These are phyloP conservation scores for Kryptopterus vitreolus DNA, from an alignment of 2,797 vertebrate species.

Conservation along the genomic window DNA sequence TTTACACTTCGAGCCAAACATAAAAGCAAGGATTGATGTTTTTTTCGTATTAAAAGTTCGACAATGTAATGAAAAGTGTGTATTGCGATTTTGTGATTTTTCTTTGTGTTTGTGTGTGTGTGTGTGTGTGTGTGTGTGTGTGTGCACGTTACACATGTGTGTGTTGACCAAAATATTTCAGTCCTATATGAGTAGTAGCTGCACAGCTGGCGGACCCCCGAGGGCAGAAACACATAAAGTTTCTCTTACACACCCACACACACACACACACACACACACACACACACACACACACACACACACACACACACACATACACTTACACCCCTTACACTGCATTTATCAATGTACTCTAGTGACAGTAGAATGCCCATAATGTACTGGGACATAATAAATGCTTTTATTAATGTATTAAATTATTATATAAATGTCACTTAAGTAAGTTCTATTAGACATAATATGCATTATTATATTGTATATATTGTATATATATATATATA, in stretches of 20 bases:
- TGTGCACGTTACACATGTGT: neutral
- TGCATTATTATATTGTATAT: neutral
- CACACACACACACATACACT: slow-evolving; percentile 9
- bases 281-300: slow-evolving; percentile 9
- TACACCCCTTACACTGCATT: too few species aligned
- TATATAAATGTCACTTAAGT: neutral
- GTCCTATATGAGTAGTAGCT: slow-evolving; percentile 68
- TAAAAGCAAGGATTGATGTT: too few species aligned
- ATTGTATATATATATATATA: neutral
- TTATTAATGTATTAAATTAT: neutral
- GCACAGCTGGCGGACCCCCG: neutral
- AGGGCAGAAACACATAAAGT: neutral
- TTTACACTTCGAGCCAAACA: too few species aligned
- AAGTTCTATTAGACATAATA: neutral
- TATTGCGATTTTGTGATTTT: neutral
- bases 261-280: slow-evolving; percentile 18
- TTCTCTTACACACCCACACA: slow-evolving; percentile 20
- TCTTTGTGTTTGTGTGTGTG: too few species aligned
- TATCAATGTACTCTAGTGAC: neutral
- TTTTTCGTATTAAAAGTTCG: neutral
- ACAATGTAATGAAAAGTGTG: neutral
- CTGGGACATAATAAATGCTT: neutral
- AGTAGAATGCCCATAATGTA: neutral
- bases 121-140: too few species aligned
- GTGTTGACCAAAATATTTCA: slow-evolving; percentile 66